Evolutionary conservation across 2,797 vertebrate genomes (phyloP).

Genomic region (Tarsius wallacei): DNA sequence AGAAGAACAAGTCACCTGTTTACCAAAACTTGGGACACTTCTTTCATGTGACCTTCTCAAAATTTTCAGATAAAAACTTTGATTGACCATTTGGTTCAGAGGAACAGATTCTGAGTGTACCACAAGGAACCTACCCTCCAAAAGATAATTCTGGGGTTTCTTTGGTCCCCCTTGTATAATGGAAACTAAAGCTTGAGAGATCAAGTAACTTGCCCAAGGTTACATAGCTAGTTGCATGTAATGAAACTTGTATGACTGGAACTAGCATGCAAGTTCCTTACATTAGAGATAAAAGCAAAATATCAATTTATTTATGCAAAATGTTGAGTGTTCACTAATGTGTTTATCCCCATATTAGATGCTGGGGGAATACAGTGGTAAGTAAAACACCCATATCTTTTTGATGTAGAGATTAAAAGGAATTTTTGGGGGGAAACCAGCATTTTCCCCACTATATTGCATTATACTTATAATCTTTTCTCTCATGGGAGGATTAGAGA

Average conservation of each 20-base stretch:
- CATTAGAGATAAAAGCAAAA: neutral
- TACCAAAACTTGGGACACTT: no score
- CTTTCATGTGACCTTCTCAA: no score
- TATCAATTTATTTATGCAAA: neutral
- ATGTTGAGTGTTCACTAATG: neutral
- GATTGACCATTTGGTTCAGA: no score
- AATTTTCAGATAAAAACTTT: no score
- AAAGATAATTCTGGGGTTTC: no score
- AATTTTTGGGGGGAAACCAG: neutral
- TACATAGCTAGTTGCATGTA: neutral
- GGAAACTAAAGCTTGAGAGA: conserved; percentile 47
- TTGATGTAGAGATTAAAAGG: neutral
- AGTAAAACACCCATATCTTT: neutral
- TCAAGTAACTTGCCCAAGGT: neutral
- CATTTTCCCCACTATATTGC: neutral
- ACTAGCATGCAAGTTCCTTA: neutral
- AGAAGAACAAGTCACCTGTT: no score
- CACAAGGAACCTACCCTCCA: no score
- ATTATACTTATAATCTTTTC: neutral
- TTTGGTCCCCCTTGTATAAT: neutral
- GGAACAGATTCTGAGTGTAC: no score
- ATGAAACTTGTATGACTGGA: neutral
- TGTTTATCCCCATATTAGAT: neutral
- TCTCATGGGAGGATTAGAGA: neutral
- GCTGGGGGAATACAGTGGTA: neutral